These are phyloP conservation scores for Polyploca ridens DNA, from an alignment of 2,888 invertebrate genomes.

Conservation along the genomic window DNA sequence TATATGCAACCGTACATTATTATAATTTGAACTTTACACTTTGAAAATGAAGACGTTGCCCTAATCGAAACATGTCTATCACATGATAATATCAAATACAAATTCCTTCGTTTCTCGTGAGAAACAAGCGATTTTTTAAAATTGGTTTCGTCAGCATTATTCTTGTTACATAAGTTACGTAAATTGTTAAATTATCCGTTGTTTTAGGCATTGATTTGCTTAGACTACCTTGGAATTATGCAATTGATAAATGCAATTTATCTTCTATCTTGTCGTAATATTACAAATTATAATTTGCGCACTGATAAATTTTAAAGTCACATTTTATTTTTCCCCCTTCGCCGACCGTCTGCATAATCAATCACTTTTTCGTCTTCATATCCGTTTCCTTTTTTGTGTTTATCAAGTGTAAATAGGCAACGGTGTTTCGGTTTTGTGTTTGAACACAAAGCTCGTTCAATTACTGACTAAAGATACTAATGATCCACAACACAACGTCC, in stretches of 20 bases:
- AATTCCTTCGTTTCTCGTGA: slow-evolving; percentile 23
- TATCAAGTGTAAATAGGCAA: slow-evolving; percentile 26
- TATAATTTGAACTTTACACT: neutral
- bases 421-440: slow-evolving; percentile 12
- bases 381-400: no score
- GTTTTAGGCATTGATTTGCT: neutral
- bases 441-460: slow-evolving; percentile 12
- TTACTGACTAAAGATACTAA: slow-evolving; percentile 19
- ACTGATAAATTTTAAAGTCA: neutral
- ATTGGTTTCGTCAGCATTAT: slow-evolving; percentile 20
- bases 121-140: slow-evolving; percentile 26
- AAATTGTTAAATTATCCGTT: neutral
- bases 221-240: neutral
- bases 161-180: neutral
- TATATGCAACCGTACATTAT: no score
- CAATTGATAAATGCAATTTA: neutral
- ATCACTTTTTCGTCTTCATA: no score
- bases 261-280: neutral
- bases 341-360: no score
- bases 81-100: neutral
- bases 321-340: neutral
- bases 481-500: slow-evolving; percentile 15
- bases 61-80: neutral
- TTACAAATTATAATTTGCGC: neutral
- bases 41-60: neutral